phyloP scores from a whole-genome alignment of 2,113 vertebrate species.

The Vidua chalybeata region DNA sequence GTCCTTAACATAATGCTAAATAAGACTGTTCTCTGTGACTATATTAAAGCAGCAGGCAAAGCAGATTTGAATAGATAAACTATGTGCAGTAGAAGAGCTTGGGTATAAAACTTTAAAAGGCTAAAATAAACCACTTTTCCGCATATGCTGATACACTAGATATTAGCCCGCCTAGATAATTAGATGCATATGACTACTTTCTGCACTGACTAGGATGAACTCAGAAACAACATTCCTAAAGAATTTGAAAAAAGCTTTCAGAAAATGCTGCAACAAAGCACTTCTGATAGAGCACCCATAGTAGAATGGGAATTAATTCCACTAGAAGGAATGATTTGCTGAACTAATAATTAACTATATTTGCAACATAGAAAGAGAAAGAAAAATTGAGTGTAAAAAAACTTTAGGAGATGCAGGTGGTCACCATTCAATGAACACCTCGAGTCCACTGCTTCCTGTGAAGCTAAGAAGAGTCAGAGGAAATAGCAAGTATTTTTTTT shows the following conservation, averaged over 20 bases:
- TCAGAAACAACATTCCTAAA: background rate
- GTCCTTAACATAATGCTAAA: background rate
- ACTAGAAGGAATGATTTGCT: background rate
- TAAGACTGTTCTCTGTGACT: background rate
- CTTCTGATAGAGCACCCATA: background rate
- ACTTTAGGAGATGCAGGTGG: background rate
- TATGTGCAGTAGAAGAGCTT: background rate
- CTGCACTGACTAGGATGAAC: background rate
- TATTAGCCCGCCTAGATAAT: background rate
- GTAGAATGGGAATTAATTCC: background rate
- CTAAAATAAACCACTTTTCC: background rate
- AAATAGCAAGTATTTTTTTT: background rate
- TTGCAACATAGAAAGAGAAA: background rate
- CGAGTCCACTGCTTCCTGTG: background rate
- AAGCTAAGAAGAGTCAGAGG: background rate
- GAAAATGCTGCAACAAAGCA: background rate
- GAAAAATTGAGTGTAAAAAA: background rate
- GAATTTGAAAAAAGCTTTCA: background rate
- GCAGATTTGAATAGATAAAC: slow-evolving; percentile 11
- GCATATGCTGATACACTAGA: background rate
- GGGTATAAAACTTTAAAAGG: background rate
- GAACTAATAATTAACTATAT: background rate
- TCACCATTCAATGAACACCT: background rate
- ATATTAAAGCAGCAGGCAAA: background rate
- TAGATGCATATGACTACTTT: background rate